These are phyloP conservation scores for Nipponacmea schrenckii DNA, from an alignment of 2,888 invertebrate species.

Conservation along the genomic window DNA sequence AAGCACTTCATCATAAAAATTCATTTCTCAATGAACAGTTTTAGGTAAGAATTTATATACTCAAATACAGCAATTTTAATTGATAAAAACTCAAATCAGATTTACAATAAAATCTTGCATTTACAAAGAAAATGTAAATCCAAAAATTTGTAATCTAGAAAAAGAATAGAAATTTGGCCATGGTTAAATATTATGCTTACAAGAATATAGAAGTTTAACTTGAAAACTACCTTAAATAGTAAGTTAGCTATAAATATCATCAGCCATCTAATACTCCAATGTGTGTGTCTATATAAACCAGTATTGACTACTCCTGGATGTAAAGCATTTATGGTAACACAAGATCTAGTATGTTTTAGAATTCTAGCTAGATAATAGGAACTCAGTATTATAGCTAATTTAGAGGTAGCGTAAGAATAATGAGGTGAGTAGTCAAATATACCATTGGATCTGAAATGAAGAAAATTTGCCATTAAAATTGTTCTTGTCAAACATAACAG, in stretches of 20 bases:
- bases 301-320: constrained; percentile 54
- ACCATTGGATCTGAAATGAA: not conserved
- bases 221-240: constrained; percentile 35
- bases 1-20: not conserved
- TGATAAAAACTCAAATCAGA: no score
- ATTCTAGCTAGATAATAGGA: constrained; percentile 35
- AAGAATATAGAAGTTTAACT: no score
- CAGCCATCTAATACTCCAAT: constrained; percentile 31
- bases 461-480: no score
- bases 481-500: no score
- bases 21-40: not conserved
- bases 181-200: no score
- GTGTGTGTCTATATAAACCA: constrained; percentile 37
- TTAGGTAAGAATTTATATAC: no score
- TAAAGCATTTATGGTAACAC: constrained; percentile 45
- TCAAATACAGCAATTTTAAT: no score
- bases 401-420: constrained; percentile 49
- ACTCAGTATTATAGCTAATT: constrained; percentile 43
- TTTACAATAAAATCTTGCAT: no score
- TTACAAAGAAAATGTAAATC: no score
- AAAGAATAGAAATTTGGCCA: no score
- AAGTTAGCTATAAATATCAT: constrained; percentile 30
- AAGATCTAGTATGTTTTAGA: constrained; percentile 29
- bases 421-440: constrained; percentile 42
- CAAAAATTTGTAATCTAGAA: no score